Evolutionary conservation across 2,113 vertebrate genomes (phyloP), one percentile per base, ranked within the genome.

Genomic region (Pangasianodon hypophthalmus): DNA sequence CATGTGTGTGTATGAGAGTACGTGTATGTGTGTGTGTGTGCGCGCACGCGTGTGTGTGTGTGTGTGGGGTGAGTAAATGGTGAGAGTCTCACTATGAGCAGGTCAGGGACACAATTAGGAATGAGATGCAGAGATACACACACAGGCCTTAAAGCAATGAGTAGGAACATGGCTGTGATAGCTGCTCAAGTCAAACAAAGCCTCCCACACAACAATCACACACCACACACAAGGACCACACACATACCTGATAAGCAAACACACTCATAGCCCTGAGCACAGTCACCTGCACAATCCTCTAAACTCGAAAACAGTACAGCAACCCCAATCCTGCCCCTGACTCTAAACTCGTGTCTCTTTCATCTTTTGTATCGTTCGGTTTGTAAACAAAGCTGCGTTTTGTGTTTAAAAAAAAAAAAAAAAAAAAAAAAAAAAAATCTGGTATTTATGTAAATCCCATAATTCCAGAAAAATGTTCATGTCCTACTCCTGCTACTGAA

Each of bases 131-230:
- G 69, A 86, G 71, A 54, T 32, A 88, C 41, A 82, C 52, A 85
- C 46, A 58, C 84, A 86, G 84, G 84, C 84, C 48, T 67, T 69
- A 58, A 21, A 86, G 75, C 37, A 86, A 80, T 46, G 50, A 71
- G 56, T n/a, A 86, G 19, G 67, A 86, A 41, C 41, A 75, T 37
- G 26, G 44, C 26, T 84, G 13, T 32, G 84, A 19, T 81, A 81
- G 11, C 46, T 54, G 58, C 41, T n/a, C 48, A 85, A 86, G 58
- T 69, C 19, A 54, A 89, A 89, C 73, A 89, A 89, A 85, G 26
- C 83, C 67, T 67, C 71, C 46, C 26, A 89, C 88, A 81, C 84
- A 85, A 58, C 69, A 16, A 84, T 0, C 93, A 91, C 64, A 92
- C 91, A 62, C 92, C 64, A 69, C 62, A 84, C 58, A 32, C 37